Base-by-base conservation (phyloP, 35 echinoderm and acorn worm species). In the Holothuria glaberrima region DNA sequence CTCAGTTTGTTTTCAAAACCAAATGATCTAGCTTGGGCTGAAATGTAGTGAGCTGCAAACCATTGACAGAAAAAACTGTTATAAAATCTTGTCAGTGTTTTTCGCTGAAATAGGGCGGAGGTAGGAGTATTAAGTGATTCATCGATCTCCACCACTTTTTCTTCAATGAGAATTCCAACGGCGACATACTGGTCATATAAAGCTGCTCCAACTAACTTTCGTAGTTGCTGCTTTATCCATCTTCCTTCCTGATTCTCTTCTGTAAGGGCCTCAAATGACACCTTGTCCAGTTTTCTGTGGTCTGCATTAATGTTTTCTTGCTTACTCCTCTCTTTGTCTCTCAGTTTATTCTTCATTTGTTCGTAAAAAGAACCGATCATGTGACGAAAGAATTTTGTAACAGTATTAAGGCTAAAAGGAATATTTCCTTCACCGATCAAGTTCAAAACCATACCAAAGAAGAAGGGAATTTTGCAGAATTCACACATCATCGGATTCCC, bases 111-210 rank as follows among this genome's bases (percentile, higher is more conserved):
- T n/a, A 31, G 27, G 20, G 25, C 18, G 12, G 30, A 18, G 16
- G 21, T 17, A 0, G 12, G 12, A 17, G 18, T 32, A 0, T 12
- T 12, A 34, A 35, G 29, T 21, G 9, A 25, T 3, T 72, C 30
- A 33, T 72, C 18, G 10, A 72, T 31, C 69, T 72, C 30, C 6
- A 72, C 18, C 18, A 29, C 18, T 12, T 72, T 14, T 33, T 72
- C 32, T 72, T 72, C 69, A 72, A 72, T 72, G 19, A 72, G 9
- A 17, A 72, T 72, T 9, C 69, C 69, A n/a, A 72, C 41, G 5
- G 69, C 26, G 69, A 72, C 41, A 9, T 34, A 35, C 41, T 72
- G 30, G 26, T 30, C 26, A 35, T 72, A 72, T 34, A 29, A 72
- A n/a, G n/a, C n/a, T n/a, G n/a, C n/a, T n/a, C n/a, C n/a, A n/a